These are phyloP conservation scores for Protodeltote pygarga DNA, from an alignment of 2,888 invertebrate genomes.

Conservation along the genomic window DNA sequence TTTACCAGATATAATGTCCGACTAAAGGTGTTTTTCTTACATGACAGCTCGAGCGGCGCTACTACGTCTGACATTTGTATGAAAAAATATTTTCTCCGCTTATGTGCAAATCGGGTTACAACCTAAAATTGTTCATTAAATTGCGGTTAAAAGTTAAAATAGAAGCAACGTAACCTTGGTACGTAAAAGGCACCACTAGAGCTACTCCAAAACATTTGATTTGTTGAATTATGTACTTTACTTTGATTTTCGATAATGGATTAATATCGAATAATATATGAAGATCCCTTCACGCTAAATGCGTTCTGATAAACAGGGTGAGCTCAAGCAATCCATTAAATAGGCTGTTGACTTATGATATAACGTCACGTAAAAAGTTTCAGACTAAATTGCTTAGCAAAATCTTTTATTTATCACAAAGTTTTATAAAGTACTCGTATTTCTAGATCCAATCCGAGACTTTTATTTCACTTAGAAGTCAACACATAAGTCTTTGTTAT, in stretches of 20 bases:
- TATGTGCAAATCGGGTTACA: too few relatives aligned
- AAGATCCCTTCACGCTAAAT: neutral
- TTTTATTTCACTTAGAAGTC: slow-evolving; percentile 49
- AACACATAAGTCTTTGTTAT: slow-evolving; percentile 48
- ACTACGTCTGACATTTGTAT: too few relatives aligned
- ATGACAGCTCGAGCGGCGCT: too few relatives aligned
- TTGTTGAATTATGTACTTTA: neutral
- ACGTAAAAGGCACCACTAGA: too few relatives aligned
- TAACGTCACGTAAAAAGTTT: slow-evolving; percentile 23
- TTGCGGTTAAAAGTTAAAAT: too few relatives aligned
- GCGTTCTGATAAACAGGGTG: neutral
- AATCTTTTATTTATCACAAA: slow-evolving; percentile 55
- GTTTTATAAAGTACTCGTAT: slow-evolving; percentile 34
- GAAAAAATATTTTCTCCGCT: too few relatives aligned
- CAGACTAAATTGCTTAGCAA: slow-evolving; percentile 15
- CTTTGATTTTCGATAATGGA: neutral
- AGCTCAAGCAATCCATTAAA: slow-evolving; percentile 9
- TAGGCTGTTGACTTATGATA: slow-evolving; percentile 10
- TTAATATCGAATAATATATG: neutral
- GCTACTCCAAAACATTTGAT: neutral
- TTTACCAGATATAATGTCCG: too few relatives aligned
- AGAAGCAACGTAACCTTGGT: too few relatives aligned
- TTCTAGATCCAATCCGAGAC: slow-evolving; percentile 41
- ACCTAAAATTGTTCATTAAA: too few relatives aligned
- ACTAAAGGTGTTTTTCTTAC: too few relatives aligned